Conservation (phyloP, 2,797 vertebrate genomes). For the Tapera naevia region DNA sequence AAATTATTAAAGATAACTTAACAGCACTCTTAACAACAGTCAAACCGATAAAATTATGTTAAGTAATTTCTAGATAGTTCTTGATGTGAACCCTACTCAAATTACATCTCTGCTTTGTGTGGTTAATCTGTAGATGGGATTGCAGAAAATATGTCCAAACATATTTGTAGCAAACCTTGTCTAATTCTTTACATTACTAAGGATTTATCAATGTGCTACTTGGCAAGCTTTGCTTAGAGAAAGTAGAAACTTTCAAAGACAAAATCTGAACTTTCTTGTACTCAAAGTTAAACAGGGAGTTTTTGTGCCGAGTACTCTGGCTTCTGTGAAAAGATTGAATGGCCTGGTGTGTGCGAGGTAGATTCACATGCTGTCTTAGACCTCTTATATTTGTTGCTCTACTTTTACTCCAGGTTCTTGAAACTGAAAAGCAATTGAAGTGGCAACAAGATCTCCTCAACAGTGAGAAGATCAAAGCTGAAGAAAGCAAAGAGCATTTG, state of each 20-base stretch:
- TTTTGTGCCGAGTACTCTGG: background rate
- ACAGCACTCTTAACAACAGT: background rate
- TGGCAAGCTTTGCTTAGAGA: background rate
- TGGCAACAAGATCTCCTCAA: background rate
- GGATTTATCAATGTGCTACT: background rate
- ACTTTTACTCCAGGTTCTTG: background rate
- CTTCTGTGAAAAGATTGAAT: background rate
- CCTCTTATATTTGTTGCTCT: background rate
- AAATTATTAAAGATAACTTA: background rate
- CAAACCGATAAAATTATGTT: background rate
- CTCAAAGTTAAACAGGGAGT: background rate
- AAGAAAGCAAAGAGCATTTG: conserved; percentile 11
- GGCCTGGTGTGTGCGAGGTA: background rate
- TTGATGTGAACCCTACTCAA: background rate
- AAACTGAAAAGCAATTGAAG: conserved; percentile 1
- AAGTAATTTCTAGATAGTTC: background rate
- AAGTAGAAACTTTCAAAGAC: background rate
- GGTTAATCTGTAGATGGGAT: background rate
- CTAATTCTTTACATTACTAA: background rate
- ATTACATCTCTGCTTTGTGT: background rate
- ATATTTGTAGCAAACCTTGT: background rate
- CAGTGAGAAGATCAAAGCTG: background rate
- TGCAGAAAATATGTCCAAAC: background rate
- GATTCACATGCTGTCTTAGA: background rate
- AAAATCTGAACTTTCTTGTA: background rate